Percentiles rank a stretch among this genome's conserved stretches.
Evolutionary conservation across 2,113 vertebrate genomes (phyloP).

Genomic region (Ancistrus triradiatus): DNA sequence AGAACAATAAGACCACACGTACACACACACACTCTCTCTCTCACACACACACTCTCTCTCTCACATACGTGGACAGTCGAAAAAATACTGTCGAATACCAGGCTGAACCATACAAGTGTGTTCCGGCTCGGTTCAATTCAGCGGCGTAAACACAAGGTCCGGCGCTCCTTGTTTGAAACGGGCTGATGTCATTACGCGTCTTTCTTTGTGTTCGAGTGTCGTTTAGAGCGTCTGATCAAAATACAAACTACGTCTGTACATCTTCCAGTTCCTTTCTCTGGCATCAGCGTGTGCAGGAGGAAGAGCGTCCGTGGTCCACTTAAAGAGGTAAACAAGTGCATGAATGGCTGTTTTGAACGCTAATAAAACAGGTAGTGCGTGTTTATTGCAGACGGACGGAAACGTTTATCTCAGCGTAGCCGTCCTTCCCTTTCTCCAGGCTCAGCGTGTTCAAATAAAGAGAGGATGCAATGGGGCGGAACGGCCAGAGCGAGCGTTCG

Average conservation of each 20-base stretch:
- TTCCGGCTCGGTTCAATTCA: not conserved
- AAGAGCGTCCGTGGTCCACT: constrained; percentile 1
- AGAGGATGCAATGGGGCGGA: not conserved
- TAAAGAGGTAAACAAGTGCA: constrained; percentile 17
- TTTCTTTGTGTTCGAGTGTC: not conserved
- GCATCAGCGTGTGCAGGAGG: constrained; percentile 3
- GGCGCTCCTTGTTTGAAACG: constrained; percentile 2
- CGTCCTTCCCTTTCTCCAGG: not conserved
- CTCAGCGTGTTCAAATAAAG: not conserved
- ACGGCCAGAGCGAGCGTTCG: not conserved
- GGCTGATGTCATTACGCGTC: constrained; percentile 11
- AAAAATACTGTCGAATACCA: constrained; percentile 43
- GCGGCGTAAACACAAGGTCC: constrained; percentile 22
- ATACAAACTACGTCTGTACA: not conserved
- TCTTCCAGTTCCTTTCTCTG: constrained; percentile 10
- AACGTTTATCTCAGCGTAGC: not conserved
- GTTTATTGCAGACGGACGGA: constrained; percentile 28
- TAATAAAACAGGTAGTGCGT: constrained; percentile 36
- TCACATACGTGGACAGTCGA: constrained; percentile 29
- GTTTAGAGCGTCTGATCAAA: constrained; percentile 6
- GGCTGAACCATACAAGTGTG: constrained; percentile 27
- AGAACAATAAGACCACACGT: constrained; percentile 43
- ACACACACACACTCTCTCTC: constrained; percentile 24
- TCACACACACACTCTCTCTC: not conserved
- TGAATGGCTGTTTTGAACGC: not conserved